Evolutionary conservation across 2,888 invertebrate species (phyloP), one percentile per base, ranked within the genome.

Genomic region (Disparrhopalites patrizii): DNA sequence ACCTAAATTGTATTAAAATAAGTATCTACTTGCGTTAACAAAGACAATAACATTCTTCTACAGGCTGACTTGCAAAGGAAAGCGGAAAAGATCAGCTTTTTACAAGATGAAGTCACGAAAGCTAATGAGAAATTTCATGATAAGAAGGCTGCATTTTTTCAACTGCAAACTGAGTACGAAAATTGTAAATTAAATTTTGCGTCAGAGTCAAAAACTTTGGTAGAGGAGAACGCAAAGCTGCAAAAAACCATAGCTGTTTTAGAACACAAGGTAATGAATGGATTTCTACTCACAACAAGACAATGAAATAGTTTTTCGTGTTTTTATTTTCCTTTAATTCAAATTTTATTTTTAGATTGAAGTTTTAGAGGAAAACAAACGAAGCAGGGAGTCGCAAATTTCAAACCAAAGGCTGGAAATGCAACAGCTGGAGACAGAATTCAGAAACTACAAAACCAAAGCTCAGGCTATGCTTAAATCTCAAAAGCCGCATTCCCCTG

Each of bases 381-480:
- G 72, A 62, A 73, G 71, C 28, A 43, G 75, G 31, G 75, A 73
- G 54, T 73, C 72, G 10, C 71, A 71, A 25, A 71, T 75, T 57
- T 69, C 72, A 0, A 75, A 75, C 47, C 65, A 71, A 23, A 75
- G 73, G 40, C 57, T 75, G 8, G 75, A 75, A 66, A 68, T 75
- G 47, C 67, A 71, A 20, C 75, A 75, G 55, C 55, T 75, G 31
- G 75, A 75, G 38, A 69, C 75, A 2, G 75, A 75, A n/a, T 73
- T 69, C 33, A 58, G 66, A 15, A 75, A 73, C 43, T 75, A 75
- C 38, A 75, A 73, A 68, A 60, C 69, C 2, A 75, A 75, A 54
- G 75, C 75, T 2, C 73, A 71, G 56, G 65, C 72, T 18, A 75
- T 75, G 75, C 67, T 75, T 1, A 73, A 73, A 62, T 70, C 73